Conservation (phyloP, 2,797 vertebrate species). For the Pangasius larnaudii region DNA sequence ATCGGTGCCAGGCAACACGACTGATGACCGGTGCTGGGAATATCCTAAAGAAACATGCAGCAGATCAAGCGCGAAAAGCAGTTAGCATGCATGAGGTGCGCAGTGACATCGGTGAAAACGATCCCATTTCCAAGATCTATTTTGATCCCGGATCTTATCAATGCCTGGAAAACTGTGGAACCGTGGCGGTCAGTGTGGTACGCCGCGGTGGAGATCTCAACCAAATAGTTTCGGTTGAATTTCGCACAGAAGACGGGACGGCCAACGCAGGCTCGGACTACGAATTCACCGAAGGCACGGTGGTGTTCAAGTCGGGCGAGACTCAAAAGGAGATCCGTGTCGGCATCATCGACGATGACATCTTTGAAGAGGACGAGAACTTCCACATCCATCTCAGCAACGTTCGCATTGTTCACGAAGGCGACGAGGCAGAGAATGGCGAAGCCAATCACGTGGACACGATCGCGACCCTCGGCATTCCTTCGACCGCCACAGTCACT, state of each 20-base stretch:
- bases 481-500: conserved; percentile 89
- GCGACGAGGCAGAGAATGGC: conserved; percentile 72
- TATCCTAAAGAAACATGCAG: conserved; percentile 96
- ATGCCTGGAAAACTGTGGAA: conserved; percentile 98
- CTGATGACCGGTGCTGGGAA: conserved; percentile 98
- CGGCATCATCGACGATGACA: conserved; percentile 96
- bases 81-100: conserved; percentile 98
- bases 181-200: conserved; percentile 89
- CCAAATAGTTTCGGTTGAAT: conserved; percentile 90
- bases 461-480: conserved; percentile 85
- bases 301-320: conserved; percentile 95
- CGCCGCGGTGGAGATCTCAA: conserved; percentile 90
- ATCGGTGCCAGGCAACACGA: conserved; percentile 96
- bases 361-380: conserved; percentile 99
- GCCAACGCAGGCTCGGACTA: conserved; percentile 98
- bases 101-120: conserved; percentile 83
- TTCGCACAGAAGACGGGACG: conserved; percentile 95
- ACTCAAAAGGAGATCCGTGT: conserved; percentile 93
- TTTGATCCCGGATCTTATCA: conserved; percentile 96
- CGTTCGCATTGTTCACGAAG: conserved; percentile 81
- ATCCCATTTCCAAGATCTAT: conserved; percentile 90
- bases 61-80: conserved; percentile 95
- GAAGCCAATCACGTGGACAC: conserved; percentile 84
- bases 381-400: conserved; percentile 95
- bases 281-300: conserved; percentile 94